Base-by-base conservation (phyloP, 2,113 vertebrate species). In the Syngnathus floridae region DNA sequence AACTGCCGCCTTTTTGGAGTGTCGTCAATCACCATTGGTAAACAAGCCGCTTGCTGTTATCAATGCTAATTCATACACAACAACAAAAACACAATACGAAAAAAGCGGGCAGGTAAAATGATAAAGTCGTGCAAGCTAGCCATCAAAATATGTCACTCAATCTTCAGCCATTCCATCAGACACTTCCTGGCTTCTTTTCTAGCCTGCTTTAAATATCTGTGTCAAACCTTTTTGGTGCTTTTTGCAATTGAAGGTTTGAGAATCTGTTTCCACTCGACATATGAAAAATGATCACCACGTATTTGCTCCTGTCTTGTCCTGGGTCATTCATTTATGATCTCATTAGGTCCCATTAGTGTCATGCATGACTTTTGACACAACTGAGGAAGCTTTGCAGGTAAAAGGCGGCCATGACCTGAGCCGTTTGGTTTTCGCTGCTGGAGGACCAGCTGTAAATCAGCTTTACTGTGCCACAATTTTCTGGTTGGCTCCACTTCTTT, bases 371-470 rank as follows among this genome's bases (percentile, higher is more conserved):
- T 71, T 60, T 76, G 84, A 83, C 77, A 71, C 69, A 31, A 75
- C 41, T 3, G 62, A 75, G 62, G 73, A 70, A 54, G 49, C 62
- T 22, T 46, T 72, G 55, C 76, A 78, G 71, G 77, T 78, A 79
- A 69, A 70, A 71, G 11, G 58, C 67, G 75, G 75, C 81, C 82
- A 6, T 90, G 82, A 84, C 80, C 81, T 70, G 8, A 65, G 48
- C 58, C 74, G 79, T 48, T 70, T 62, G 68, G 62, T 68, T 82
- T 82, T 84, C 81, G 74, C 69, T 67, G 22, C 73, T 21, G 56
- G 57, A 54, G 74, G 76, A 76, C 65, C 48, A 40, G 41, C 72
- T 75, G 69, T 87, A 77, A 84, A 85, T 90, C 80, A 76, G 58
- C 67, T 80, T 78, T 76, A 85, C 69, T 71, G 77, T 71, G 69